A percentile compares a stretch with the other conserved stretches of the same genome.
phyloP scores from a whole-genome alignment of 2,888 invertebrate genomes.

The Ernsta delagoae region DNA sequence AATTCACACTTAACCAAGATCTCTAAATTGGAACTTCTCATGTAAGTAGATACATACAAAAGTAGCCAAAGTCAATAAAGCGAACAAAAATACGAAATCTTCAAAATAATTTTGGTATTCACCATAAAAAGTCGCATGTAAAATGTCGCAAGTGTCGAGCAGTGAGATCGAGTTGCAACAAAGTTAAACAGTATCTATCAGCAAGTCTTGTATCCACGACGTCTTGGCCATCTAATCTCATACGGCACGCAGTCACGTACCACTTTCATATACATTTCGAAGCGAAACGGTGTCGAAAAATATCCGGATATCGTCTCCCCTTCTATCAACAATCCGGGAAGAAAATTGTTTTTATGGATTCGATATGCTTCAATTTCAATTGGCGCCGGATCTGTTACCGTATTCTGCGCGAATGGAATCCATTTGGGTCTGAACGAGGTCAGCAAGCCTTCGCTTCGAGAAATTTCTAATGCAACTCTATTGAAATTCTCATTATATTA shows the following conservation, averaged over 20 bases:
- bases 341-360: slow-evolving; percentile 82
- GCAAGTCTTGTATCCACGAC: slow-evolving; percentile 4
- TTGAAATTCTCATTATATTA: slow-evolving; percentile 44
- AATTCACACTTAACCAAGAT: too few relatives aligned
- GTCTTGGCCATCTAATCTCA: slow-evolving; percentile 57
- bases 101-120: too few relatives aligned
- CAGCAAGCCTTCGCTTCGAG: slow-evolving; percentile 46
- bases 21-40: too few relatives aligned
- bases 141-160: too few relatives aligned
- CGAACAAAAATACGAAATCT: too few relatives aligned
- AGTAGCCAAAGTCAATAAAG: too few relatives aligned
- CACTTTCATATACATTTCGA: slow-evolving; percentile 64
- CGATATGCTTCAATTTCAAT: slow-evolving; percentile 81
- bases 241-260: slow-evolving; percentile 68
- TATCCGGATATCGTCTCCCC: slow-evolving; percentile 57
- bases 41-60: too few relatives aligned
- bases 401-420: slow-evolving; percentile 63
- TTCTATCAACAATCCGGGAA: slow-evolving; percentile 70
- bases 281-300: slow-evolving; percentile 69
- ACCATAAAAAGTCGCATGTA: too few relatives aligned
- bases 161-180: slow-evolving; percentile 1
- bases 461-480: slow-evolving; percentile 63
- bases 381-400: slow-evolving; percentile 67
- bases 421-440: slow-evolving; percentile 70
- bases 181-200: slow-evolving; percentile 2